Conservation (phyloP, 2,797 vertebrate species). For the Jordanella pulchra region DNA sequence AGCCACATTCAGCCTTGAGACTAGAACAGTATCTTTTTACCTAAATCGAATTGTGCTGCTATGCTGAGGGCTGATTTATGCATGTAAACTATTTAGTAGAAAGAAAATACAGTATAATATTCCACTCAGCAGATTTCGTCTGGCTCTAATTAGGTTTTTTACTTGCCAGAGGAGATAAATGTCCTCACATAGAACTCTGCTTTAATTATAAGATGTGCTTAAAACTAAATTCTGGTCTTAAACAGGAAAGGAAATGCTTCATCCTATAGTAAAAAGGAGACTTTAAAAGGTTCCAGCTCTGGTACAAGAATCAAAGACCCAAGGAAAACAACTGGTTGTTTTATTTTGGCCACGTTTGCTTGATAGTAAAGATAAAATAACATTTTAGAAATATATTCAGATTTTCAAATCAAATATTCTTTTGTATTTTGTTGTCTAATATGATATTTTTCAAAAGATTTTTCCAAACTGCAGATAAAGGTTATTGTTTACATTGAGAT, state of each 20-base stretch:
- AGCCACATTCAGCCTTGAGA: not conserved
- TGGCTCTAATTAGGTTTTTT: conserved; percentile 26
- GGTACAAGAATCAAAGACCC: not conserved
- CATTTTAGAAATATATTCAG: not conserved
- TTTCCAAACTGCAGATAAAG: too few species aligned
- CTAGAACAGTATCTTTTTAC: not conserved
- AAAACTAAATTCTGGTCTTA: not conserved
- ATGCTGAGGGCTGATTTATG: not conserved
- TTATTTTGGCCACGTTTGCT: not conserved
- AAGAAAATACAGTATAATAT: not conserved
- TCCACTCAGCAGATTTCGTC: conserved; percentile 9
- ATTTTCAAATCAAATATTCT: too few species aligned
- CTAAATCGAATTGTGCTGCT: too few species aligned
- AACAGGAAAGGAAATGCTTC: not conserved
- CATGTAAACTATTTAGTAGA: conserved; percentile 3
- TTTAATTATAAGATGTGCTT: conserved; percentile 6
- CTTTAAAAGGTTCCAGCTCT: not conserved
- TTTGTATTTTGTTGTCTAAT: not conserved
- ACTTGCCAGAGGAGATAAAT: conserved; percentile 5
- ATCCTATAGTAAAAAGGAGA: not conserved
- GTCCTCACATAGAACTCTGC: conserved; percentile 14
- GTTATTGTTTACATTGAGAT: too few species aligned
- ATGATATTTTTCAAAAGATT: too few species aligned
- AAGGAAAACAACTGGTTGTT: not conserved
- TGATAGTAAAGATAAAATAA: not conserved